A percentile compares a stretch with the other conserved stretches of the same genome.
Evolutionary conservation across 2,113 vertebrate species (phyloP).

Genomic region (Hyla sarda): DNA sequence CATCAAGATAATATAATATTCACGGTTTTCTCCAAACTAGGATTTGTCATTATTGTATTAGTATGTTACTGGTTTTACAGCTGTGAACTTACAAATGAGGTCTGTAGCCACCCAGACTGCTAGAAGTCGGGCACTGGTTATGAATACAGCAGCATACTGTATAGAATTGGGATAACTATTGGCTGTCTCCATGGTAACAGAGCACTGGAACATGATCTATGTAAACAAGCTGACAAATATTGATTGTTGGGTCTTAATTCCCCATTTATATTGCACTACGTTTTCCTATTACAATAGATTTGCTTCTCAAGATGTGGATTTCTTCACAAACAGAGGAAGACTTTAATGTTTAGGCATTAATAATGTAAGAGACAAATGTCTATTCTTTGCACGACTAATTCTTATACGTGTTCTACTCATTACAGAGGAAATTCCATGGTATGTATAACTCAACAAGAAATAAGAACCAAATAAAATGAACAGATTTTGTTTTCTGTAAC

Average conservation of each 20-base stretch:
- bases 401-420: not conserved
- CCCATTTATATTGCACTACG: not conserved
- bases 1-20: too few relatives aligned
- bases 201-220: not conserved
- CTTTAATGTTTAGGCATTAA: not conserved
- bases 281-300: not conserved
- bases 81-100: too few relatives aligned
- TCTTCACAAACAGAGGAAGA: not conserved
- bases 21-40: not conserved
- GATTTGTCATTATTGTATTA: not conserved
- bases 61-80: not conserved
- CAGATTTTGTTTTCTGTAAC: too few relatives aligned
- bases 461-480: too few relatives aligned
- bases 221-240: not conserved
- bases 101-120: not conserved
- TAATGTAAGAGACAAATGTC: not conserved
- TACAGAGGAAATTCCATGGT: too few relatives aligned
- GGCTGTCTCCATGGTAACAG: not conserved
- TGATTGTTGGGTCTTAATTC: not conserved
- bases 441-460: too few relatives aligned
- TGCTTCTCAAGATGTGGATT: not conserved
- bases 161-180: not conserved
- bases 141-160: too few relatives aligned
- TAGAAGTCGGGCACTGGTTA: not conserved
- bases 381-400: not conserved